phyloP scores from a whole-genome alignment of 2,797 vertebrate genomes.

The Oophaga sylvatica region DNA sequence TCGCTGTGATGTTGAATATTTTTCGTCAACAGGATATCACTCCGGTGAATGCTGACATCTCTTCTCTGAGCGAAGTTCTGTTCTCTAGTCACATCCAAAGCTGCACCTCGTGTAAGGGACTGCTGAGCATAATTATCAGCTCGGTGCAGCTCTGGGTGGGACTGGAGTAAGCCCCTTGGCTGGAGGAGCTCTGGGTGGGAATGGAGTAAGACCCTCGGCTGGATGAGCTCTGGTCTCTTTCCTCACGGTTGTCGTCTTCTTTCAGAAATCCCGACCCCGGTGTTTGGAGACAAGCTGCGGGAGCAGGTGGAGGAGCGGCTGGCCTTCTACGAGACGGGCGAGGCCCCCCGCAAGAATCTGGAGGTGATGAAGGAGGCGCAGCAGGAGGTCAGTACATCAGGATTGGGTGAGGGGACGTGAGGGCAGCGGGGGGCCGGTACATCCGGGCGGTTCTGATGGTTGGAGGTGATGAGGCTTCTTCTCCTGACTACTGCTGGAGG shows the following conservation, averaged over 20 bases:
- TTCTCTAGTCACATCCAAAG: not conserved
- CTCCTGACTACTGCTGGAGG: constrained; percentile 84
- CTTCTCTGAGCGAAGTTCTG: constrained; percentile 81
- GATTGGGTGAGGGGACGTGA: not conserved
- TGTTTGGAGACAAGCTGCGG: constrained; percentile 90
- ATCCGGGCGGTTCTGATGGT: constrained; percentile 44
- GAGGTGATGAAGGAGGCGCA: constrained; percentile 95
- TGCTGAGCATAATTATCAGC: not conserved
- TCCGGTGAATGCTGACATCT: constrained; percentile 74
- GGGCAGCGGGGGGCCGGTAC: no score
- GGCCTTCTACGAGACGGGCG: constrained; percentile 91
- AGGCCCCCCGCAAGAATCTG: constrained; percentile 89
- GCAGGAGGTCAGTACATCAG: constrained; percentile 77
- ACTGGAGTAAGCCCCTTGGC: not conserved
- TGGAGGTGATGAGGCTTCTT: constrained; percentile 82
- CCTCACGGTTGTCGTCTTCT: not conserved
- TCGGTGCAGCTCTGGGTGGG: not conserved
- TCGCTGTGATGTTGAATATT: constrained; percentile 89
- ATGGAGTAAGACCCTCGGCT: no score
- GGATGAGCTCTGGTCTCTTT: not conserved
- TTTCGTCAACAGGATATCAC: constrained; percentile 98
- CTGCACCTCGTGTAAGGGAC: not conserved
- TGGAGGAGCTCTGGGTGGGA: no score
- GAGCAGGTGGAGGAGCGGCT: constrained; percentile 93
- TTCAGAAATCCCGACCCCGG: constrained; percentile 87